Base-by-base conservation (phyloP, 1,140 invertebrate species). In the Euura lappo region DNA sequence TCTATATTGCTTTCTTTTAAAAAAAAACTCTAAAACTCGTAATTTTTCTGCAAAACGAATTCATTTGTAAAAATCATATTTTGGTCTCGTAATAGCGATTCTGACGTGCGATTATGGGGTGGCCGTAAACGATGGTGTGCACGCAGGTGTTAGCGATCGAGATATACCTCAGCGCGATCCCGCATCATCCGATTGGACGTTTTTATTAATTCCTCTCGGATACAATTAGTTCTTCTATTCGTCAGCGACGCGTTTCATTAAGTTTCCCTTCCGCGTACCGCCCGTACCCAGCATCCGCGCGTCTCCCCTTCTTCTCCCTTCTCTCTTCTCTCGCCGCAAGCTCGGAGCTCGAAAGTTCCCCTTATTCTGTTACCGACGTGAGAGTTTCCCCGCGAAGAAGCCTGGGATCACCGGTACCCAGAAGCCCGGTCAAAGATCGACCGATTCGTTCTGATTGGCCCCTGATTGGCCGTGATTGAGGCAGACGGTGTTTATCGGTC, bases 151-250 rank as follows among this genome's bases (percentile, higher is more conserved):
- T 60, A 2, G 8, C 51, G 13, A 28, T 28, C 28, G 28, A 28
- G 28, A 28, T 28, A 28, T 28, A 28, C 28, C 28, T 28, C 28
- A 1, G 28, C 28, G 8, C 13, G 51, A 60, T 60, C 51, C 3
- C 10, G 51, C 51, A 6, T 6, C 51, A 60, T 6, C 72, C 72
- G 72, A 75, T 79, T 81, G 80, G 79, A 76, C 81, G 80, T 84
- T 87, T 86, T 87, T 87, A 87, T 87, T 88, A 87, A 86, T 88
- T 88, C 80, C 83, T 85, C 83, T 87, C 84, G 80, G 84, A 86
- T 86, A 87, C 86, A 86, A 88, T 86, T 88, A 88, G 86, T 86
- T 86, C 83, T 81, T 85, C 85, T 86, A 87, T 88, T 88, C 85
- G 84, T 88, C 86, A 86, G 51, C 51, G 83, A 84, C 83, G 81